Conservation (phyloP, 1,140 invertebrate species). For the Pectinophora gossypiella region DNA sequence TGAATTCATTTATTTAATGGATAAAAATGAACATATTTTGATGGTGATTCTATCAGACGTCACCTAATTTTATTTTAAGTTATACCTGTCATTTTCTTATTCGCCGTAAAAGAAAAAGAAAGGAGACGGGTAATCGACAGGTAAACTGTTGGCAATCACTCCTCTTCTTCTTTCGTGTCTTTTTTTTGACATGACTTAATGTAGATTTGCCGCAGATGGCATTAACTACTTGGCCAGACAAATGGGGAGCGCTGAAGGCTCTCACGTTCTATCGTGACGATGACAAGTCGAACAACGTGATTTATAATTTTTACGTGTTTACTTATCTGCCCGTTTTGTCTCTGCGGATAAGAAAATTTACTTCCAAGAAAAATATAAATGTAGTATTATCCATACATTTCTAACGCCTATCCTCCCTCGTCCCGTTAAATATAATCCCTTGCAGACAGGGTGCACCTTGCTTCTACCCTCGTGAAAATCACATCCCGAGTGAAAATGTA, state of each 20-base stretch:
- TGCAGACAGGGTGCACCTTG: constrained; percentile 51
- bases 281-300: not conserved
- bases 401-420: constrained; percentile 9
- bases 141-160: not conserved
- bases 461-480: constrained; percentile 51
- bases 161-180: constrained; percentile 15
- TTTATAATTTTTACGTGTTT: not conserved
- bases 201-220: too few relatives aligned
- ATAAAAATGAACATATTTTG: too few relatives aligned
- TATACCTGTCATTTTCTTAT: too few relatives aligned
- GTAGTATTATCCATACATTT: constrained; percentile 22
- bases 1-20: too few relatives aligned
- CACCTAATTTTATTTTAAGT: too few relatives aligned
- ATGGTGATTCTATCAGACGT: too few relatives aligned
- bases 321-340: not conserved
- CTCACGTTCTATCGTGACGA: not conserved
- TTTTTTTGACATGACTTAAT: too few relatives aligned
- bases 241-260: not conserved
- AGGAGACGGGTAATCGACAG: not conserved
- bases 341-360: not conserved
- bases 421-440: constrained; percentile 51
- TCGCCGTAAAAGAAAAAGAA: too few relatives aligned
- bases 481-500: constrained; percentile 56
- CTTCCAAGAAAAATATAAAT: not conserved
- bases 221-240: too few relatives aligned